These are phyloP conservation scores for Acromyrmex heyeri DNA, from an alignment of 1,140 invertebrate species.

Conservation along the genomic window DNA sequence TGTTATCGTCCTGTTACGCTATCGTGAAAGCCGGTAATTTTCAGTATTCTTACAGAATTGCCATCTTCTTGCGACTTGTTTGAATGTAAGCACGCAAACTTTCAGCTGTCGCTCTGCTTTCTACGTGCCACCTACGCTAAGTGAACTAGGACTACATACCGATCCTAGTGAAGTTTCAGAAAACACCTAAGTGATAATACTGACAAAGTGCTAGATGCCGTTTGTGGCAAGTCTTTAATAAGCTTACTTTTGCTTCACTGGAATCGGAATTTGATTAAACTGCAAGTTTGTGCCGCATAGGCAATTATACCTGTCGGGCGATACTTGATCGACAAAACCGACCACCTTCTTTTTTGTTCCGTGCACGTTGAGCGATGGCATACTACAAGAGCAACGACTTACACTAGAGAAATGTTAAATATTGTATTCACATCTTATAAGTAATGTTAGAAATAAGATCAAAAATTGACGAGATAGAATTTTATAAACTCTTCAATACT, in stretches of 20 bases:
- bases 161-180: conserved; percentile 70
- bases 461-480: neutral
- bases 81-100: conserved; percentile 42
- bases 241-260: conserved; percentile 65
- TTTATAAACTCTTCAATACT: neutral
- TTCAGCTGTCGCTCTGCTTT: conserved; percentile 69
- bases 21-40: conserved; percentile 56
- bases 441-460: neutral
- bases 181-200: conserved; percentile 40
- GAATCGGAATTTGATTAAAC: conserved; percentile 61
- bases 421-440: conserved; percentile 5
- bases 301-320: conserved; percentile 83
- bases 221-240: neutral
- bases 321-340: conserved; percentile 85
- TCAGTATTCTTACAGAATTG: conserved; percentile 40
- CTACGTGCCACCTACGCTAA: conserved; percentile 52
- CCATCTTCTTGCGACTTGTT: conserved; percentile 22
- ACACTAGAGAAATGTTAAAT: conserved; percentile 42
- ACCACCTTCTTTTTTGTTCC: conserved; percentile 86
- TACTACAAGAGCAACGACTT: conserved; percentile 83
- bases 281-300: conserved; percentile 63
- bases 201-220: conserved; percentile 1
- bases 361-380: conserved; percentile 84
- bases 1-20: conserved; percentile 18
- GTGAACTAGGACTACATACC: conserved; percentile 68